Conservation (phyloP, 2,797 vertebrate species). For the Nannoperca australis region DNA sequence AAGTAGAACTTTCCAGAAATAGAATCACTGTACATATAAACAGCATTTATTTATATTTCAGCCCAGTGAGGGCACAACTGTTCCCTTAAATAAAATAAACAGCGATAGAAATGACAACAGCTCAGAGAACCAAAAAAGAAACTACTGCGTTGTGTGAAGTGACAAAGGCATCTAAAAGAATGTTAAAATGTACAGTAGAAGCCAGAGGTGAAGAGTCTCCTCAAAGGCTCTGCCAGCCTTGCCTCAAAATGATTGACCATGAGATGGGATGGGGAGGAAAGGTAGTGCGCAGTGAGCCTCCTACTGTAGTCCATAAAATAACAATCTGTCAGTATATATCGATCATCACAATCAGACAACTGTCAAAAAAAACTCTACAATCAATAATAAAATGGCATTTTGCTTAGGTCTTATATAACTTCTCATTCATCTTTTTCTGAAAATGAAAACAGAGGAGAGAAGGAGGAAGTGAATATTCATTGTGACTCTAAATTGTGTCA, state of each 20-base stretch:
- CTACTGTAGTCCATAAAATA: neutral
- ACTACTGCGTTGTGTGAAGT: constrained; percentile 26
- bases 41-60: constrained; percentile 42
- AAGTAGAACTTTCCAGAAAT: constrained; percentile 23
- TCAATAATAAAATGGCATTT: neutral
- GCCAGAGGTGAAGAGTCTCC: constrained; percentile 37
- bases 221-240: constrained; percentile 34
- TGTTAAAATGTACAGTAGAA: constrained; percentile 40
- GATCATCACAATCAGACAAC: constrained; percentile 7
- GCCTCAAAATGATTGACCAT: constrained; percentile 36
- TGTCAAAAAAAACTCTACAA: neutral
- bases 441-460: neutral
- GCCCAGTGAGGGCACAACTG: constrained; percentile 16
- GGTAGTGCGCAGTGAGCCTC: neutral
- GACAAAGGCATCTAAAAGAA: constrained; percentile 37
- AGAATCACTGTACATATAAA: constrained; percentile 1
- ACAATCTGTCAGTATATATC: neutral
- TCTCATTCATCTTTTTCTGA: neutral
- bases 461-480: neutral
- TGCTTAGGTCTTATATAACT: neutral
- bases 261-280: neutral
- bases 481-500: neutral
- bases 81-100: constrained; percentile 32
- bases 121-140: constrained; percentile 33
- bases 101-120: constrained; percentile 16